phyloP scores from a whole-genome alignment of 2,113 vertebrate genomes.

The Cichladusa arquata region DNA sequence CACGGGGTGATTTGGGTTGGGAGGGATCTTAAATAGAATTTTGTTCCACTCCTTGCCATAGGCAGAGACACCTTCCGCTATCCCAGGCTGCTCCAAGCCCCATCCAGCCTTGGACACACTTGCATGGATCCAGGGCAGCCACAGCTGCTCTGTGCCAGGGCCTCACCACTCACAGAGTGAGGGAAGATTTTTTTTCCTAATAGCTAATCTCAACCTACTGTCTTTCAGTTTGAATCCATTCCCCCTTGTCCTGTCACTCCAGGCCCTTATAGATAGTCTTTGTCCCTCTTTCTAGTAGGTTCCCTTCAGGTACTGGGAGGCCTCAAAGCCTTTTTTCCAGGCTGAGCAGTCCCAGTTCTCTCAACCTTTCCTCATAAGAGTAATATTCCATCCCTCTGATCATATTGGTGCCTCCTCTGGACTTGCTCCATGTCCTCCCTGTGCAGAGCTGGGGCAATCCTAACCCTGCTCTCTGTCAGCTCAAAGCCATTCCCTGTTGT shows the following conservation, averaged over 20 bases:
- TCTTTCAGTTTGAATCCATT: background rate
- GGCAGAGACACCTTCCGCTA: accelerated
- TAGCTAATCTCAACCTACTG: background rate
- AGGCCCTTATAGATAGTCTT: background rate
- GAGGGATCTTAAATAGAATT: background rate
- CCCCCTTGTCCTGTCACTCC: background rate
- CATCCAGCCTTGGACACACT: accelerated
- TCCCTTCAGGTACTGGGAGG: background rate
- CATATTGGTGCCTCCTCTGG: background rate
- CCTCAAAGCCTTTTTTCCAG: background rate
- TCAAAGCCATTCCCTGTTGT: background rate
- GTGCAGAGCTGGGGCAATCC: background rate
- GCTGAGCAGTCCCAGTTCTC: background rate
- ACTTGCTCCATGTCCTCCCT: background rate
- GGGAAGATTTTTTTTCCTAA: background rate
- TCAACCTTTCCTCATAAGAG: background rate
- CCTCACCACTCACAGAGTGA: accelerated
- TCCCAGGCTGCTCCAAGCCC: background rate
- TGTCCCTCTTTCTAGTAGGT: background rate
- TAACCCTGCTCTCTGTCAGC: background rate
- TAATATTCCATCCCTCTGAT: background rate
- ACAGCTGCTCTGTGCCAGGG: background rate
- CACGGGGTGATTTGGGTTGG: background rate
- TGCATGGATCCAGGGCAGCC: background rate
- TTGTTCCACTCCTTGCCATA: accelerated